These are phyloP conservation scores for Stratiomys singularior DNA, from an alignment of 2,888 invertebrate genomes.

Conservation along the genomic window DNA sequence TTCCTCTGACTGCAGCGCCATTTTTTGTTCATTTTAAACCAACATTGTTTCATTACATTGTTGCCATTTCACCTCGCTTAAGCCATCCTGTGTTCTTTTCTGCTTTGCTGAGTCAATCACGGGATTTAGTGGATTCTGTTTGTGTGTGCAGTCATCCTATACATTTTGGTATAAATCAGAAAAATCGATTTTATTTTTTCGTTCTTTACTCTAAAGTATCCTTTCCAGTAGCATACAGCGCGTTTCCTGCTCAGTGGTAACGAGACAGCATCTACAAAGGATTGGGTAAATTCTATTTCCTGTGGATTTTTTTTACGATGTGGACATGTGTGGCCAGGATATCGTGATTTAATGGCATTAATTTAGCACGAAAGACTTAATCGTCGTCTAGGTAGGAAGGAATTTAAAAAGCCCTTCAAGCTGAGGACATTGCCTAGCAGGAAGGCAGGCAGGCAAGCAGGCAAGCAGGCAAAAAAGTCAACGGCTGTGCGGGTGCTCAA, in stretches of 20 bases:
- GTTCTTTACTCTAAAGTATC: background rate
- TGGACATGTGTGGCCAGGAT: constrained; percentile 15
- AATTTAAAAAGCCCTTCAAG: constrained; percentile 47
- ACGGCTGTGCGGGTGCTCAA: background rate
- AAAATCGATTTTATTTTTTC: constrained; percentile 46
- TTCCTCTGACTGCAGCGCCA: background rate
- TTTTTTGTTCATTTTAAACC: background rate
- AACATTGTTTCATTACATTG: background rate
- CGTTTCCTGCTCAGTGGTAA: background rate
- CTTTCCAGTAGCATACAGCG: constrained; percentile 3
- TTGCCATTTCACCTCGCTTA: background rate
- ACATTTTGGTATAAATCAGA: constrained; percentile 47
- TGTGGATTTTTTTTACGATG: background rate
- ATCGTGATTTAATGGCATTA: constrained; percentile 51
- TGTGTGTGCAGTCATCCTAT: constrained; percentile 5
- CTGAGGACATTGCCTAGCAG: background rate
- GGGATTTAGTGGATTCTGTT: background rate
- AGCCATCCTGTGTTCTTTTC: constrained; percentile 8
- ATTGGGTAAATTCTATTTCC: background rate
- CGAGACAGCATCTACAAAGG: background rate
- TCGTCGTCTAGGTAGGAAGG: constrained; percentile 41
- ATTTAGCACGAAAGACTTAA: constrained; percentile 50
- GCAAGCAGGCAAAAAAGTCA: background rate
- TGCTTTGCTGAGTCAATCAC: background rate
- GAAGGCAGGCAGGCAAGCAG: background rate